A percentile compares a stretch with the other conserved stretches of the same genome.
Conservation (phyloP, 2,797 vertebrate genomes). For the Chaetodon trifasciatus region DNA sequence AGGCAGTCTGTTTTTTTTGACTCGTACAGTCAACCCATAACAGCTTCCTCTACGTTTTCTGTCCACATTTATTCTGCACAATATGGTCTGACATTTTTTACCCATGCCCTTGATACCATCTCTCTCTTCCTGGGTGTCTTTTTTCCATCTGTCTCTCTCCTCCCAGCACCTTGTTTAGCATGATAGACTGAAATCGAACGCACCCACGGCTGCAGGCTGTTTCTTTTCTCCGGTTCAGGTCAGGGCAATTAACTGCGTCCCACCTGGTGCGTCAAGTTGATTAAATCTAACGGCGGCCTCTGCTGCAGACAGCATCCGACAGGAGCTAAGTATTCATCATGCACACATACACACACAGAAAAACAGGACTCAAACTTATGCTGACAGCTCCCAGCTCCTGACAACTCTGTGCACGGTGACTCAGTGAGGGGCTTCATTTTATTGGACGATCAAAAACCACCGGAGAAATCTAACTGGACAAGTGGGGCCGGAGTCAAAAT, state of each 20-base stretch:
- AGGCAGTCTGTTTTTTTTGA: not conserved
- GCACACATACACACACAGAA: not conserved
- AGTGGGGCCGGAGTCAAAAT: constrained; percentile 13
- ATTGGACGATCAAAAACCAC: constrained; percentile 29
- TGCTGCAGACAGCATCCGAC: constrained; percentile 10
- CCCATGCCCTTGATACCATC: constrained; percentile 2
- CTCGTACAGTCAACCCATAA: constrained; percentile 9
- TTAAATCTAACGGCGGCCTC: constrained; percentile 33
- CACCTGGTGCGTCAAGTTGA: constrained; percentile 50
- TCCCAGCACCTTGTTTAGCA: not conserved
- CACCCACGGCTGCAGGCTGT: not conserved
- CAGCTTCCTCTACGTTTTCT: not conserved
- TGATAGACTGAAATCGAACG: constrained; percentile 25
- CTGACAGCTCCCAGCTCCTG: constrained; percentile 40
- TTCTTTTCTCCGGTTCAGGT: not conserved
- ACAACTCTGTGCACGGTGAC: constrained; percentile 21
- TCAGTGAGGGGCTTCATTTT: constrained; percentile 28
- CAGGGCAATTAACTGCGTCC: constrained; percentile 44
- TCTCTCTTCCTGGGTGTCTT: not conserved
- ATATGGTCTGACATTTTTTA: not conserved
- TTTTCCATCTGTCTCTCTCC: not conserved
- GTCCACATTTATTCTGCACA: not conserved
- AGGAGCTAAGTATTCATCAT: constrained; percentile 21
- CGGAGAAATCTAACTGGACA: constrained; percentile 37
- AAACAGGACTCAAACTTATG: constrained; percentile 21